A percentile compares a stretch with the other conserved stretches of the same genome.
phyloP scores from a whole-genome alignment of 1,140 invertebrate genomes.

The Acromyrmex echinatior region DNA sequence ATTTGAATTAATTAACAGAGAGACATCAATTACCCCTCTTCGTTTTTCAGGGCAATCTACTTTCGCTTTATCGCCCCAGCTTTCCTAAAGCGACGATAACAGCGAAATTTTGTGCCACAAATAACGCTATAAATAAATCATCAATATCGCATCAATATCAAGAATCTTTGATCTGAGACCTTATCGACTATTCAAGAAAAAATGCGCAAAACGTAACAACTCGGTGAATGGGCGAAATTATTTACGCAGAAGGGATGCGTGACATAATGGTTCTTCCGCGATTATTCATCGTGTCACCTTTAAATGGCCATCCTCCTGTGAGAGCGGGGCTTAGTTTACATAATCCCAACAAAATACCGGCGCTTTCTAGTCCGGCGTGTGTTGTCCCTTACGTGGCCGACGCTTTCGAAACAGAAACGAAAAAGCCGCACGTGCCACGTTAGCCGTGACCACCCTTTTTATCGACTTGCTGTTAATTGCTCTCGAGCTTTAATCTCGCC shows the following conservation, averaged over 20 bases:
- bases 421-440: constrained; percentile 35
- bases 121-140: not conserved
- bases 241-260: constrained; percentile 18
- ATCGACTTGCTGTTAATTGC: constrained; percentile 19
- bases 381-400: constrained; percentile 4
- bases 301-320: constrained; percentile 27
- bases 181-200: not conserved
- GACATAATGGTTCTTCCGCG: constrained; percentile 44
- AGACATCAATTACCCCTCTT: too few relatives aligned
- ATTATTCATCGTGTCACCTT: constrained; percentile 60
- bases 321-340: constrained; percentile 16
- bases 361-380: constrained; percentile 56
- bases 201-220: not conserved
- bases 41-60: not conserved
- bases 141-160: not conserved
- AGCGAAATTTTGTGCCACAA: not conserved
- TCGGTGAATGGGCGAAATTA: not conserved
- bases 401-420: constrained; percentile 37
- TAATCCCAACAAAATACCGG: constrained; percentile 36
- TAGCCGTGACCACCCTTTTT: not conserved
- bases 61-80: not conserved
- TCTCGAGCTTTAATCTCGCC: constrained; percentile 31
- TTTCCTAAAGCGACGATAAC: not conserved
- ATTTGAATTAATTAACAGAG: too few relatives aligned
- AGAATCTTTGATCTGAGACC: not conserved